Conservation (phyloP, 2,888 invertebrate genomes). For the Xestia xanthographa region DNA sequence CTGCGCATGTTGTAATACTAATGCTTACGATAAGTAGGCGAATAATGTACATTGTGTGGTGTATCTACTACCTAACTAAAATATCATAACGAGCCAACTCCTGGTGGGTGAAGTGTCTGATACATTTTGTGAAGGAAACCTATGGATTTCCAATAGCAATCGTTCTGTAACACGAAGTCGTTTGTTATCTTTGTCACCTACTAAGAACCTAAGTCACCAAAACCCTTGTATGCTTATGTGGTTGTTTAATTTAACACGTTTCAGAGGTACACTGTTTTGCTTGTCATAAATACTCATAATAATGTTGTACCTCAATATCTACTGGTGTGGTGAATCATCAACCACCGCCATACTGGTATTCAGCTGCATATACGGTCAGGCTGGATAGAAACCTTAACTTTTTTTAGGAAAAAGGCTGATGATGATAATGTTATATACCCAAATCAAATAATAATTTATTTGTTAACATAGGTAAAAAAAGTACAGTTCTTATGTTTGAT, state of each 20-base stretch:
- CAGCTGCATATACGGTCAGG: no score
- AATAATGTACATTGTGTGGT: no score
- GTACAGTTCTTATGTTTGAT: no score
- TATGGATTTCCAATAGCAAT: neutral
- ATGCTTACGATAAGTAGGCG: constrained; percentile 10
- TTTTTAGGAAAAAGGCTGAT: no score
- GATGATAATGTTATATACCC: no score
- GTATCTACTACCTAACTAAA: no score
- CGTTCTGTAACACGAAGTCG: neutral
- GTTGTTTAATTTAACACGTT: no score
- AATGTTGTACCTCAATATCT: neutral
- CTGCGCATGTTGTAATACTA: constrained; percentile 8
- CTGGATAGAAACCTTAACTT: no score
- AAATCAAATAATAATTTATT: no score
- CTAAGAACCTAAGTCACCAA: neutral
- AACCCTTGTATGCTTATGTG: neutral
- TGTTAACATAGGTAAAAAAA: no score
- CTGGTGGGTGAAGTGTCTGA: no score
- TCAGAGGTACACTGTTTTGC: neutral
- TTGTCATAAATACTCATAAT: neutral
- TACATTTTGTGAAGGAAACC: neutral
- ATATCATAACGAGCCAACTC: no score
- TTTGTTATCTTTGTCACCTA: neutral
- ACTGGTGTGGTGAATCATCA: neutral
- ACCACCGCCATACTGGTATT: neutral